Conservation (phyloP, 2,113 vertebrate genomes). For the Nanorana parkeri region DNA sequence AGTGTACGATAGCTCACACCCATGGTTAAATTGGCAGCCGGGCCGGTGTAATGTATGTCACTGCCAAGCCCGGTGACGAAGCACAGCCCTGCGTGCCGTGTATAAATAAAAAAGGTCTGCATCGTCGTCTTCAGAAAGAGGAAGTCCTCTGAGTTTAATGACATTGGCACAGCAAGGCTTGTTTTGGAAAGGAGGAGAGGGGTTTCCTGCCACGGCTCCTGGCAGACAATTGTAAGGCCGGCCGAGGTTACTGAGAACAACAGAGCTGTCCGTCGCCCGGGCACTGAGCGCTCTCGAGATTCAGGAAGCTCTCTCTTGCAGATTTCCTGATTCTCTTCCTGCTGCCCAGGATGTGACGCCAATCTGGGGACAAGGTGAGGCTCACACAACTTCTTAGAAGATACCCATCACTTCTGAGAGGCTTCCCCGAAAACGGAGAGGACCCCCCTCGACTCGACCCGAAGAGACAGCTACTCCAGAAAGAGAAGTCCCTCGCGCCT, state of each 20-base stretch:
- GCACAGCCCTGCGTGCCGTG: neutral
- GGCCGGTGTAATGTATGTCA: too few relatives aligned
- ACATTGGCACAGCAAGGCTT: neutral
- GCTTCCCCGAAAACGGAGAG: neutral
- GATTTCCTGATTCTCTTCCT: conserved; percentile 55
- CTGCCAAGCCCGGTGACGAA: too few relatives aligned
- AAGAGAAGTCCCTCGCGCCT: neutral
- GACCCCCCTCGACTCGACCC: neutral
- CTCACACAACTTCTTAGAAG: conserved; percentile 10
- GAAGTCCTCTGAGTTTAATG: neutral
- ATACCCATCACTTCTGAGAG: neutral
- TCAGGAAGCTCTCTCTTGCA: conserved; percentile 48
- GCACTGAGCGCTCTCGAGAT: neutral
- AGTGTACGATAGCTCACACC: too few relatives aligned
- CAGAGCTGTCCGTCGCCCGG: neutral
- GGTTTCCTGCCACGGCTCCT: neutral
- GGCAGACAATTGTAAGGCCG: neutral
- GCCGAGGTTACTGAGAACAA: neutral
- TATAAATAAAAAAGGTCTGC: conserved; percentile 4
- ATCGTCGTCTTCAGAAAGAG: neutral
- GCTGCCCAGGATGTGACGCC: conserved; percentile 51
- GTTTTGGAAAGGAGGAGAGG: conserved; percentile 19
- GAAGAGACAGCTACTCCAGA: neutral
- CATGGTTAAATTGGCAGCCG: too few relatives aligned
- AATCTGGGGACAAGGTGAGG: conserved; percentile 48